Conservation (phyloP, 2,888 invertebrate species). For the Tenthredo mesomela region DNA sequence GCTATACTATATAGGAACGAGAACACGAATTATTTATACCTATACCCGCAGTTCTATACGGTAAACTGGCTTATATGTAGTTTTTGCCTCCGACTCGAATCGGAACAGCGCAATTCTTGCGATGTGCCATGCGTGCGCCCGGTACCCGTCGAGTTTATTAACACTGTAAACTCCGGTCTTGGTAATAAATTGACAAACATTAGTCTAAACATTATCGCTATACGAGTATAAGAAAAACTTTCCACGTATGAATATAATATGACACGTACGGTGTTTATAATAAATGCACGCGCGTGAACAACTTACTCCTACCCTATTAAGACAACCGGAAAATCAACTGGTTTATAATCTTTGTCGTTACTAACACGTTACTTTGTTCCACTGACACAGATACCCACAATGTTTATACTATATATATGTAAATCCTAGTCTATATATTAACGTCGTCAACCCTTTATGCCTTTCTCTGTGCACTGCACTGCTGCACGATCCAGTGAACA, state of each 20-base stretch:
- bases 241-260: neutral
- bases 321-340: slow-evolving; percentile 2
- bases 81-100: slow-evolving; percentile 4
- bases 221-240: neutral
- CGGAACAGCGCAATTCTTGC: neutral
- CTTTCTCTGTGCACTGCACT: neutral
- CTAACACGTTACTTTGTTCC: neutral
- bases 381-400: slow-evolving; percentile 23
- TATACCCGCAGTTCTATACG: slow-evolving; percentile 7
- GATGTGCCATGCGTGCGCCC: neutral
- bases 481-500: slow-evolving; percentile 36
- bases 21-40: slow-evolving; percentile 7
- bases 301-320: neutral
- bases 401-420: neutral
- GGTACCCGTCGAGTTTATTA: neutral
- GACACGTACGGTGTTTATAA: neutral
- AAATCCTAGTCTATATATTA: neutral
- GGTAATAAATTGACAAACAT: slow-evolving; percentile 29
- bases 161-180: neutral
- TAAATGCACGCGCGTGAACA: neutral
- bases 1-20: neutral
- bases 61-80: neutral
- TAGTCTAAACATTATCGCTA: neutral
- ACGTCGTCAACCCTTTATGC: neutral
- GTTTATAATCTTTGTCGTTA: neutral